Conservation (phyloP, 2,888 invertebrate genomes). For the Nezara viridula region DNA sequence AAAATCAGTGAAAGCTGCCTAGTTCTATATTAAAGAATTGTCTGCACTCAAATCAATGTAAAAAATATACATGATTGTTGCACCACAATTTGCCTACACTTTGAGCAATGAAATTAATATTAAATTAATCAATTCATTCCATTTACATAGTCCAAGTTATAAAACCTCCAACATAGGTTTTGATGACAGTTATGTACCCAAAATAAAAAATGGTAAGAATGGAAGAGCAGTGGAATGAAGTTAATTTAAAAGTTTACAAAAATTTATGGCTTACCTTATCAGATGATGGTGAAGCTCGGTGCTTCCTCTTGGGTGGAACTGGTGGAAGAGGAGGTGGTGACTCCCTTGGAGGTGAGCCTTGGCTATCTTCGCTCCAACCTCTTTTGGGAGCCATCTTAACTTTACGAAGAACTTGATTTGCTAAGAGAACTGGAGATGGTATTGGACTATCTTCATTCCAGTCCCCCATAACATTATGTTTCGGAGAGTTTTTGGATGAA, state of each 20-base stretch:
- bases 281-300: slow-evolving; percentile 49
- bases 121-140: no score
- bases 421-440: slow-evolving; percentile 59
- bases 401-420: slow-evolving; percentile 63
- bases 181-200: no score
- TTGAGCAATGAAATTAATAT: no score
- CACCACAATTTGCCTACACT: no score
- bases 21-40: no score
- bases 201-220: no score
- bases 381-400: slow-evolving; percentile 64
- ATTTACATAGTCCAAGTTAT: no score
- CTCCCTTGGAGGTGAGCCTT: slow-evolving; percentile 62
- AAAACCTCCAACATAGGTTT: no score
- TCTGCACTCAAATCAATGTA: no score
- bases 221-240: no score
- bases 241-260: not conserved
- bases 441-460: slow-evolving; percentile 60
- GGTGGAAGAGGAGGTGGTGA: slow-evolving; percentile 56
- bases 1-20: no score
- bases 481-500: not conserved
- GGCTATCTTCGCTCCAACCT: slow-evolving; percentile 64
- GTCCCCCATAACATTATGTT: not conserved
- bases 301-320: slow-evolving; percentile 63
- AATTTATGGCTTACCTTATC: slow-evolving; percentile 18
- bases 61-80: no score